These are phyloP conservation scores for Aplysina aerophoba DNA, from an alignment of 37 sponge, comb jelly and placozoan species.

Conservation along the genomic window DNA sequence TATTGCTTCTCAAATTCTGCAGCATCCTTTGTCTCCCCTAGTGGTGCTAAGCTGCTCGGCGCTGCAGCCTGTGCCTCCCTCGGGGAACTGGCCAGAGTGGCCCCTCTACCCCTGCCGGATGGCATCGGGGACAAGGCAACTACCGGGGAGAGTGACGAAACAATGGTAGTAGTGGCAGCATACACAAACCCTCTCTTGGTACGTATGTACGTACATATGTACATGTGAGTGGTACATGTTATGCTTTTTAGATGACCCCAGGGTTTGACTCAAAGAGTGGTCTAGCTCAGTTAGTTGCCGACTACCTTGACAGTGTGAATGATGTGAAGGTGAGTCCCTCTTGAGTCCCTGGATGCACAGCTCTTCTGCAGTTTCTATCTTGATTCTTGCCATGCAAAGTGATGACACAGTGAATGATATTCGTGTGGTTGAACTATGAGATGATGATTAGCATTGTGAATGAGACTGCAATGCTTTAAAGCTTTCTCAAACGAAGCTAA, in stretches of 20 bases:
- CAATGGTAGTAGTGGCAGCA: not conserved
- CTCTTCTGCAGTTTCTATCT: not conserved
- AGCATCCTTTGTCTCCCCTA: not conserved
- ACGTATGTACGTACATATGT: too few relatives aligned
- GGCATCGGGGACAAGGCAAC: not conserved
- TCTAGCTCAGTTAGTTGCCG: conserved; percentile 22
- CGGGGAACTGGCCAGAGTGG: conserved; percentile 45
- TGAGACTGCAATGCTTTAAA: too few relatives aligned
- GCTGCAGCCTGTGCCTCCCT: conserved; percentile 54
- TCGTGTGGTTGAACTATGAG: too few relatives aligned
- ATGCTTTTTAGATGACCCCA: not conserved
- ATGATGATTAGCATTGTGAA: too few relatives aligned
- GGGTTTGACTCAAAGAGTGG: not conserved
- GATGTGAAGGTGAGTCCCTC: conserved; percentile 48
- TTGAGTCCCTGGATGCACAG: too few relatives aligned
- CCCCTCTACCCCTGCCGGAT: conserved; percentile 55
- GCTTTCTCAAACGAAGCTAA: too few relatives aligned
- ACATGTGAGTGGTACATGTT: too few relatives aligned
- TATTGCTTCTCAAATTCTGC: not conserved
- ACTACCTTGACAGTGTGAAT: conserved; percentile 15
- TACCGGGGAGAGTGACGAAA: not conserved
- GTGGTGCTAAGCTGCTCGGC: not conserved
- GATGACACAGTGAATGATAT: too few relatives aligned
- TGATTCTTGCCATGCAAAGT: too few relatives aligned
- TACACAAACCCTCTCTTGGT: too few relatives aligned